A percentile compares a stretch with the other conserved stretches of the same genome.
These are phyloP conservation scores for Cantharis nigra DNA, from an alignment of 2,888 invertebrate genomes.

Conservation along the genomic window DNA sequence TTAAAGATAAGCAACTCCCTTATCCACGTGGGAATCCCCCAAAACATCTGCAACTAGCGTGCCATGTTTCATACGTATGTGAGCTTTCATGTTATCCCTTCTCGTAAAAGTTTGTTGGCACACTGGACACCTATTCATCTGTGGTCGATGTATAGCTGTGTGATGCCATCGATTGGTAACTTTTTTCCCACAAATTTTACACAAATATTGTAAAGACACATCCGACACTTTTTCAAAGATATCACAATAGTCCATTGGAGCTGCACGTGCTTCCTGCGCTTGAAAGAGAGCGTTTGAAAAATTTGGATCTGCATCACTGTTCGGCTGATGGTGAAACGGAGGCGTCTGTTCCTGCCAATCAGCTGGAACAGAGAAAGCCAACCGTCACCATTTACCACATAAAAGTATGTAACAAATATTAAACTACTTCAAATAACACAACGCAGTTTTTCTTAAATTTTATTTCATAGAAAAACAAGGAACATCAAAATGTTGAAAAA, in stretches of 20 bases:
- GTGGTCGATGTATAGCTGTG: constrained; percentile 67
- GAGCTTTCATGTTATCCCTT: constrained; percentile 70
- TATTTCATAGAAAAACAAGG: not conserved
- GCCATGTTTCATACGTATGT: constrained; percentile 66
- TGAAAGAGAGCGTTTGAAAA: not conserved
- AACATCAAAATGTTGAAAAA: not conserved
- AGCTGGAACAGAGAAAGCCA: constrained; percentile 51
- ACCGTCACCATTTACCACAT: constrained; percentile 43
- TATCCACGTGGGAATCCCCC: constrained; percentile 14
- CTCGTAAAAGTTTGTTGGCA: constrained; percentile 67
- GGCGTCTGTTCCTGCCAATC: constrained; percentile 46
- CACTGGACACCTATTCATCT: constrained; percentile 65
- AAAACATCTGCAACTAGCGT: constrained; percentile 25
- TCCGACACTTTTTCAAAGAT: constrained; percentile 47
- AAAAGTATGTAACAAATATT: not conserved
- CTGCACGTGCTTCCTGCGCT: constrained; percentile 30
- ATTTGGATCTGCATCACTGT: constrained; percentile 13
- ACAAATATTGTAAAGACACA: constrained; percentile 58
- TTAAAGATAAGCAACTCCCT: constrained; percentile 17
- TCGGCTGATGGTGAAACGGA: constrained; percentile 35
- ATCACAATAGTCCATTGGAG: constrained; percentile 45
- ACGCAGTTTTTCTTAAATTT: not conserved
- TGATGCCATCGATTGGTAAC: constrained; percentile 72
- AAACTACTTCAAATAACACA: not conserved
- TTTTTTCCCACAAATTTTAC: constrained; percentile 67